Evolutionary conservation across 2,113 vertebrate genomes (phyloP).

Genomic region (Pomatostomus ruficeps): DNA sequence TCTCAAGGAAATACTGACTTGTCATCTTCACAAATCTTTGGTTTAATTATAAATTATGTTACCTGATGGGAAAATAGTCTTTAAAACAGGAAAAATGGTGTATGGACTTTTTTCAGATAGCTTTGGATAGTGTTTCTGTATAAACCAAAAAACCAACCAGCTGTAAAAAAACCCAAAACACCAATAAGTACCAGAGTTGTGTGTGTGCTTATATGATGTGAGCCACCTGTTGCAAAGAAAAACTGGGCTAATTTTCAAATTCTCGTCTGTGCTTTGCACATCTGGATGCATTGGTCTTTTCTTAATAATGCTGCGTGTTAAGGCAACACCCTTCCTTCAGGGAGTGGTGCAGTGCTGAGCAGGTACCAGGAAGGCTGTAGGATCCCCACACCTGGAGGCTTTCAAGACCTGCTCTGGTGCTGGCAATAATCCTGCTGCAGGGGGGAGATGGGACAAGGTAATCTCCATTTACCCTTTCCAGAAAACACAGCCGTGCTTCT

Average conservation of each 20-base stretch:
- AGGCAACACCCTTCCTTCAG: not conserved
- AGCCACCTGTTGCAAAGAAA: not conserved
- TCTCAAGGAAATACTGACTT: not conserved
- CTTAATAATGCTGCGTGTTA: not conserved
- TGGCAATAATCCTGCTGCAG: not conserved
- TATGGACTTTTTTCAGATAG: not conserved
- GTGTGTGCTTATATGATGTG: not conserved
- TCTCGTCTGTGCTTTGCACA: not conserved
- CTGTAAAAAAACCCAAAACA: not conserved
- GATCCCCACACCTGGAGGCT: not conserved
- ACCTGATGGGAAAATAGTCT: slow-evolving; percentile 14
- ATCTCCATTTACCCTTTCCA: not conserved
- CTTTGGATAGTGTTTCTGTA: not conserved
- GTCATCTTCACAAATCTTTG: not conserved
- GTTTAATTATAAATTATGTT: slow-evolving; percentile 12
- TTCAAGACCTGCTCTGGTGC: not conserved
- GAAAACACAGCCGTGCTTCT: not conserved
- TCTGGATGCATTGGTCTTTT: not conserved
- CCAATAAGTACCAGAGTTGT: not conserved
- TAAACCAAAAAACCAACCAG: not conserved
- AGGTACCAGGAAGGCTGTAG: not conserved
- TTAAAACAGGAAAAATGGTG: not conserved
- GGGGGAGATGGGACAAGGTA: not conserved
- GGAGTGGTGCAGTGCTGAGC: not conserved
- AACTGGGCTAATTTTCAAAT: not conserved